Evolutionary conservation across 2,888 invertebrate genomes (phyloP), one percentile per base, ranked within the genome.

Genomic region (Lacanobia oleracea): DNA sequence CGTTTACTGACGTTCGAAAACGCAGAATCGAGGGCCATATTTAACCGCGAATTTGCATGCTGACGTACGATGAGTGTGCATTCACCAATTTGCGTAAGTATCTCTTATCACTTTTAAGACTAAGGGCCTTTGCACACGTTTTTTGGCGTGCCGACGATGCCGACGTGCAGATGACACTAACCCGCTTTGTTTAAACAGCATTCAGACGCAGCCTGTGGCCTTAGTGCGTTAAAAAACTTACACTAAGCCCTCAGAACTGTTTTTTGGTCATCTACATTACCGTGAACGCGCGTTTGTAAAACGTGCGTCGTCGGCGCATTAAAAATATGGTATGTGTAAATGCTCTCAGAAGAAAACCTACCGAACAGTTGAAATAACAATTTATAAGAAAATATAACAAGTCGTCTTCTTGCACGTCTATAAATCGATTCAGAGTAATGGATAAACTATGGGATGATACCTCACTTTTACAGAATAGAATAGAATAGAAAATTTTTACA

Each of bases 11-110:
- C 61, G 61, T 75, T 53, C 43, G 45, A 7, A 76, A 61, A 51
- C 67, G 60, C 54, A 50, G 60, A 69, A 71, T 50, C 14, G 16
- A 5, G 40, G 10, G 27, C 40, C 50, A 57, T 75, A 43, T 18
- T 23, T n/a, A 21, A 59, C 10, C 51, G 40, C 37, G 40, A 48
- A 62, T 37, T 60, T 8, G 18, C 56, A 21, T 56, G 51, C 64
- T 68, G 69, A 65, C 57, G 75, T 69, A 51, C 21, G 48, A 40
- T 67, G 50, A 54, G 51, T 48, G 10, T n/a, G 57, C 43, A 21
- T 59, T 62, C 10, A 16, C 37, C 16, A 65, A 61, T 61, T 61
- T 56, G n/a, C 53, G 33, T 59, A 63, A 62, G 3, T 18, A 33
- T 2, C 12, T 23, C 48, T 33, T 43, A 65, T 16, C 12, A 40